Evolutionary conservation across 2,797 vertebrate species (phyloP), one percentile per base, ranked within the genome.

Genomic region (Arnoldichthys spilopterus): DNA sequence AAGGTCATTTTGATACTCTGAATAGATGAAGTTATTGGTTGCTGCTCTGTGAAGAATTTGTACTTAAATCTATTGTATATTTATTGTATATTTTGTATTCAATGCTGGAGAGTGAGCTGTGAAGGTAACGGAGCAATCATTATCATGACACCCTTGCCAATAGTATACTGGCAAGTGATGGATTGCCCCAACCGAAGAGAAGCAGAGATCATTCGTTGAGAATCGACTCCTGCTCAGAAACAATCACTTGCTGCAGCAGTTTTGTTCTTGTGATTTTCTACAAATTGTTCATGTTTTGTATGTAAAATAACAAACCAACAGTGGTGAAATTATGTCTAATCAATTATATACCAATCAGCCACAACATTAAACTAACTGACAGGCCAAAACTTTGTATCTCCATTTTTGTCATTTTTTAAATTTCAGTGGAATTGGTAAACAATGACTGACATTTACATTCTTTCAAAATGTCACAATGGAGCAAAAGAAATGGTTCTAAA

Each of bases 91-190:
- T 69, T 69, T 77, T 45, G 76, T 67, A 69, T 70, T 43, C 51
- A 64, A 84, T 81, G 83, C 82, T 84, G 85, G 88, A 87, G 87
- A 92, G 87, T 86, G 82, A 88, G 79, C 69, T 77, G 71, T 68
- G 83, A 88, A 90, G 86, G 88, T 87, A 90, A 85, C 76, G 22
- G 82, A 69, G 51, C 81, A 70, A 90, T 90, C 89, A 86, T 82
- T 83, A 81, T 68, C 89, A 88, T 82, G 91, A 82, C 91, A 91
- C 66, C 77, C 84, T 76, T 80, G 85, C 89, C 92, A 88, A 92
- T 92, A 90, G 26, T 80, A 75, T 83, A 75, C 63, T 32, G 24
- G 53, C 72, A 77, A 78, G 85, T 90, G 90, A 92, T 90, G 71
- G 83, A 90, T 89, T 84, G 84, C 84, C 73, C 64, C 43, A 34